These are phyloP conservation scores for Pomacea maculata DNA, from an alignment of 1,140 invertebrate species.

Conservation along the genomic window DNA sequence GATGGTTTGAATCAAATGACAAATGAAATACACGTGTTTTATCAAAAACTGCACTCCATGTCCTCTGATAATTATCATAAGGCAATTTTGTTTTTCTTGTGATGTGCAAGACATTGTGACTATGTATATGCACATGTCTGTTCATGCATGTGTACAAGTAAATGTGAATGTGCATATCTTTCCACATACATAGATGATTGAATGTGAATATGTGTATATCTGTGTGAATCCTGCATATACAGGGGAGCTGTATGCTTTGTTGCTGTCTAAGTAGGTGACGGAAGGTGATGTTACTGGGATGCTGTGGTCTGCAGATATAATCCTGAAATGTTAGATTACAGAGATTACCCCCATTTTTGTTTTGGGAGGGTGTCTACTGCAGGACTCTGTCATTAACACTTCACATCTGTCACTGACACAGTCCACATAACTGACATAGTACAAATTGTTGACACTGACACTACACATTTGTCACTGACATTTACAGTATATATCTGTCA, in stretches of 20 bases:
- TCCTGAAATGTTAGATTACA: background rate
- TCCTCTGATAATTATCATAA: too few relatives aligned
- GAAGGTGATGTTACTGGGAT: background rate
- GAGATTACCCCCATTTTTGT: background rate
- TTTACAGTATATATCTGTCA: background rate
- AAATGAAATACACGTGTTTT: too few relatives aligned
- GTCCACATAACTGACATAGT: too few relatives aligned
- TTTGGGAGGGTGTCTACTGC: background rate
- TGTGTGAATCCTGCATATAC: background rate
- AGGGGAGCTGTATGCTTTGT: background rate
- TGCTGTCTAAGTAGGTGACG: background rate
- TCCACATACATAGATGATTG: too few relatives aligned
- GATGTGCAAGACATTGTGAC: too few relatives aligned
- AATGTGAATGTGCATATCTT: background rate
- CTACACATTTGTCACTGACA: background rate
- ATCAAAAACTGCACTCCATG: too few relatives aligned
- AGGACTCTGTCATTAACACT: background rate
- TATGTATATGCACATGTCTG: too few relatives aligned
- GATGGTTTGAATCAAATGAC: too few relatives aligned
- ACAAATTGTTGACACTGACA: too few relatives aligned
- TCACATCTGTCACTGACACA: too few relatives aligned
- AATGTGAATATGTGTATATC: background rate
- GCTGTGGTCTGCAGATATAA: background rate
- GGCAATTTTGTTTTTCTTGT: too few relatives aligned
- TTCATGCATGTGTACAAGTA: background rate